These are phyloP conservation scores for Caenorhabditis japonica DNA, from an alignment of 2,888 invertebrate species.

Conservation along the genomic window DNA sequence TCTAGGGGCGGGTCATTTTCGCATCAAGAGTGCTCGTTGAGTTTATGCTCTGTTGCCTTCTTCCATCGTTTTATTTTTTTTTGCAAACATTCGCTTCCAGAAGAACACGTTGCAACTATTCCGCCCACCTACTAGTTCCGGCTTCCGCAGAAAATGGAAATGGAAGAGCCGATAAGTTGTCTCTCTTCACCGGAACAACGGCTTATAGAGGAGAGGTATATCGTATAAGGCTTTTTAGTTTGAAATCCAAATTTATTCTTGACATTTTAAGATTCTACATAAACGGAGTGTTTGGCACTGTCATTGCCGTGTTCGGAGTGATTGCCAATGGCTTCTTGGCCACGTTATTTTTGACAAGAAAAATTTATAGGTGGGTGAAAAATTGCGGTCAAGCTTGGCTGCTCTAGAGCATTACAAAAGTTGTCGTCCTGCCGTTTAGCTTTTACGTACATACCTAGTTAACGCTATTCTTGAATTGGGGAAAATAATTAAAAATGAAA, in stretches of 20 bases:
- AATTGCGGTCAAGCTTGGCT: too few species aligned
- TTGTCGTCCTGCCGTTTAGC: too few species aligned
- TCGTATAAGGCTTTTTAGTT: neutral
- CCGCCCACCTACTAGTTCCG: constrained; percentile 4
- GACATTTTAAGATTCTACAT: constrained; percentile 63
- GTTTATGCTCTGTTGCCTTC: constrained; percentile 48
- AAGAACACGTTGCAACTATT: neutral
- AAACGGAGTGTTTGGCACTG: constrained; percentile 68
- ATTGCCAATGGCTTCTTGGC: constrained; percentile 72
- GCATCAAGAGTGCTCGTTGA: constrained; percentile 32
- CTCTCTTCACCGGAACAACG: constrained; percentile 49
- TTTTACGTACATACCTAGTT: too few species aligned
- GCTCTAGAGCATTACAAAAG: too few species aligned
- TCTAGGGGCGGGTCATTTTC: constrained; percentile 22
- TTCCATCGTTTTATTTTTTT: neutral
- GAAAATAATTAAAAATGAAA: too few species aligned
- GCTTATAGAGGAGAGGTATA: constrained; percentile 36
- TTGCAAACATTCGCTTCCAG: neutral
- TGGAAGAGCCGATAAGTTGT: constrained; percentile 46
- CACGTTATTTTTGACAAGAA: constrained; percentile 67
- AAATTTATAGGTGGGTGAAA: constrained; percentile 64
- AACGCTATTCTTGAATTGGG: too few species aligned
- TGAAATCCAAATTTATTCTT: neutral
- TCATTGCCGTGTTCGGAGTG: constrained; percentile 72
- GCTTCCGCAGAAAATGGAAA: constrained; percentile 32